These are phyloP conservation scores for Hoplodrina blanda DNA, from an alignment of 2,888 invertebrate species.

Conservation along the genomic window DNA sequence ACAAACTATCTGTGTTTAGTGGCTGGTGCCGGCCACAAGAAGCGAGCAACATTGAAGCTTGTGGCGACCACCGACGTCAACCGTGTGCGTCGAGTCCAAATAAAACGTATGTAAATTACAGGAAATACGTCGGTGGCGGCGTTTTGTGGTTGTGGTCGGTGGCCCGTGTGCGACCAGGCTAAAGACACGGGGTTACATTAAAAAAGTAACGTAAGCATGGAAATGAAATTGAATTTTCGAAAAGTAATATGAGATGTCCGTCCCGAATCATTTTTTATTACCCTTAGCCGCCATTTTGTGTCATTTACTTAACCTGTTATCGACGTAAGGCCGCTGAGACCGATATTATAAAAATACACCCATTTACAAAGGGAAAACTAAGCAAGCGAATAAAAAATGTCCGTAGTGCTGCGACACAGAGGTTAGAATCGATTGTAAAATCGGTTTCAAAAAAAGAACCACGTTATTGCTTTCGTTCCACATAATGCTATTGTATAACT, in stretches of 20 bases:
- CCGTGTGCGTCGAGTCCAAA: too few relatives aligned
- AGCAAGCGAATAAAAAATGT: slow-evolving; percentile 43
- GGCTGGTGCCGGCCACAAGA: too few relatives aligned
- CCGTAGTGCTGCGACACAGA: slow-evolving; percentile 57
- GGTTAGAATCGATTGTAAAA: slow-evolving; percentile 65
- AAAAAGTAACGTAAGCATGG: slow-evolving; percentile 71
- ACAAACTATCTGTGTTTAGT: too few relatives aligned
- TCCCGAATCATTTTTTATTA: slow-evolving; percentile 78
- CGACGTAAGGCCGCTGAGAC: slow-evolving; percentile 72
- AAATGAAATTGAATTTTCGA: slow-evolving; percentile 83
- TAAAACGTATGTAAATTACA: too few relatives aligned
- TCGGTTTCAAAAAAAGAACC: slow-evolving; percentile 41
- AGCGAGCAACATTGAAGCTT: too few relatives aligned
- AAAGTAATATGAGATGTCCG: slow-evolving; percentile 79
- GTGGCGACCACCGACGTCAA: too few relatives aligned
- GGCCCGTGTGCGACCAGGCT: too few relatives aligned
- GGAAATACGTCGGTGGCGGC: too few relatives aligned
- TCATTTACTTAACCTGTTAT: slow-evolving; percentile 87
- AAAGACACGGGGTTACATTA: slow-evolving; percentile 55
- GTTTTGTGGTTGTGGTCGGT: too few relatives aligned
- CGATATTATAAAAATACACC: slow-evolving; percentile 69
- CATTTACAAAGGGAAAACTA: slow-evolving; percentile 59
- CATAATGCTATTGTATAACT: slow-evolving; percentile 80
- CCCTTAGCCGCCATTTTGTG: slow-evolving; percentile 80
- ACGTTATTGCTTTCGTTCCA: slow-evolving; percentile 66